Evolutionary conservation across 2,113 vertebrate genomes (phyloP).

Genomic region (Vombatus ursinus): DNA sequence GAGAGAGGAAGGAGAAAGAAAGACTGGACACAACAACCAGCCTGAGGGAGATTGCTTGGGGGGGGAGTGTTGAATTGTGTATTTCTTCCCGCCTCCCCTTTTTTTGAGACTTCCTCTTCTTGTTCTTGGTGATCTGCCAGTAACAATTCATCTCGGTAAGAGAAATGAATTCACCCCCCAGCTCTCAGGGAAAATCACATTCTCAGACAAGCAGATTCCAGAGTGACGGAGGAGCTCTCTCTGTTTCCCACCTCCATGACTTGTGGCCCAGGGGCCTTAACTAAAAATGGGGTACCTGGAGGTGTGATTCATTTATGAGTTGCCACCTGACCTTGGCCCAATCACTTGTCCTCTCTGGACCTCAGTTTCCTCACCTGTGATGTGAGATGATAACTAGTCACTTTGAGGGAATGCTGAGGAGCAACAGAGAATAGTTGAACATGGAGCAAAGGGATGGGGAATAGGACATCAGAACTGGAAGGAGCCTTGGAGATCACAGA

Average conservation of each 20-base stretch:
- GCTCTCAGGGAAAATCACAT: background rate
- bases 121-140: background rate
- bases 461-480: background rate
- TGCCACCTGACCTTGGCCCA: background rate
- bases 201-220: background rate
- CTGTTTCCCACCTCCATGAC: background rate
- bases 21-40: accelerated
- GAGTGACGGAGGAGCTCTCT: background rate
- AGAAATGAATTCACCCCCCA: background rate
- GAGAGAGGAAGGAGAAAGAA: background rate
- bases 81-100: background rate
- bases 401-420: background rate
- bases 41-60: accelerated
- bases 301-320: accelerated
- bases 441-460: background rate
- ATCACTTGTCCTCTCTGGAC: background rate
- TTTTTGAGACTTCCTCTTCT: background rate
- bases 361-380: conserved; percentile 12
- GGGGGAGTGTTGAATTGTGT: accelerated
- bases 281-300: accelerated
- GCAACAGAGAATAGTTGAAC: background rate
- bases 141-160: background rate
- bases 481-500: background rate
- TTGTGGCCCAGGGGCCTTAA: background rate
- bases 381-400: background rate